These are phyloP conservation scores for Hyperoplus lanceolatus DNA, from an alignment of 2,797 vertebrate genomes.

Conservation along the genomic window DNA sequence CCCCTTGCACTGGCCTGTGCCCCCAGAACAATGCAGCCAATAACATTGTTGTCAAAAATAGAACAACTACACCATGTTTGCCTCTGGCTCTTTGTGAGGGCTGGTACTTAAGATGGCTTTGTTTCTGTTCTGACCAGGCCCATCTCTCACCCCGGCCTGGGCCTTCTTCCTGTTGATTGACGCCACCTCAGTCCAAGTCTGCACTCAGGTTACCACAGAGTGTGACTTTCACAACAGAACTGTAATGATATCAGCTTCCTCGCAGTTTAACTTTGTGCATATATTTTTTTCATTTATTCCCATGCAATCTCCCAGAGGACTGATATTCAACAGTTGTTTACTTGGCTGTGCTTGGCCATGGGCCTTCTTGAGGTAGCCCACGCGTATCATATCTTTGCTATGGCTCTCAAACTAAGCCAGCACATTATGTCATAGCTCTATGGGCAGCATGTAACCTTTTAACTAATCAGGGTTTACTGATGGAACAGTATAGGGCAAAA, in stretches of 20 bases:
- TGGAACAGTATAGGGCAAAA: neutral
- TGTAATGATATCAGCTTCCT: slow-evolving; percentile 20
- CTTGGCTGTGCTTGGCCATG: neutral
- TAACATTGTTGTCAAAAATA: slow-evolving; percentile 68
- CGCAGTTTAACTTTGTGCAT: slow-evolving; percentile 4
- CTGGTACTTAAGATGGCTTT: slow-evolving; percentile 59
- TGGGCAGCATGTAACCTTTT: neutral
- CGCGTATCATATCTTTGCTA: slow-evolving; percentile 11
- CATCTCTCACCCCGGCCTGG: slow-evolving; percentile 49
- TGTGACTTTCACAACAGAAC: slow-evolving; percentile 36
- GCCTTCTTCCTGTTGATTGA: slow-evolving; percentile 74
- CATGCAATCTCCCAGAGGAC: neutral
- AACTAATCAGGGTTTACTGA: slow-evolving; percentile 3
- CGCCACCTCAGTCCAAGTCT: slow-evolving; percentile 41
- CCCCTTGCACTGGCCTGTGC: slow-evolving; percentile 1
- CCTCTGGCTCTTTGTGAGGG: slow-evolving; percentile 49
- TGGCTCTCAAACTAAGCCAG: neutral
- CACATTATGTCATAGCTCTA: slow-evolving; percentile 23
- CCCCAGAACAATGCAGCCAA: slow-evolving; percentile 66
- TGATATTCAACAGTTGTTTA: slow-evolving; percentile 8
- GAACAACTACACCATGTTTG: slow-evolving; percentile 46
- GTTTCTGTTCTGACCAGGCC: slow-evolving; percentile 49
- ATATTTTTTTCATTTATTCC: neutral
- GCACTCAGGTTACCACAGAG: slow-evolving; percentile 38
- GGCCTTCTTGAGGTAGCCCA: slow-evolving; percentile 2